Conservation (phyloP, 1,140 invertebrate genomes). For the Tetranychus urticae region DNA sequence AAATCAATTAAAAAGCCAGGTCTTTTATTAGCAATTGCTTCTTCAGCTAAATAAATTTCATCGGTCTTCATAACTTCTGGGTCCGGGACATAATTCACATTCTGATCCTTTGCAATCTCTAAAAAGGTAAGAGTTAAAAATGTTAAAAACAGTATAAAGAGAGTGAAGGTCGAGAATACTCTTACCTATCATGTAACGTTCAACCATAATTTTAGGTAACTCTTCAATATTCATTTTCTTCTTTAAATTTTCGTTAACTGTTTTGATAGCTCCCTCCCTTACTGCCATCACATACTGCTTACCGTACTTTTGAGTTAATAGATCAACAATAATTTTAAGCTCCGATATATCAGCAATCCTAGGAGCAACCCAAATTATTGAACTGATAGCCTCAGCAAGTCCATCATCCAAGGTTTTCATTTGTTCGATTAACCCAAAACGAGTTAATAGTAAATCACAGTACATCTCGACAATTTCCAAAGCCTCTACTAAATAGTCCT, state of each 20-base stretch:
- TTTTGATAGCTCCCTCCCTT: conserved; percentile 43
- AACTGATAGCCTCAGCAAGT: conserved; percentile 81
- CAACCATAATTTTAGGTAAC: conserved; percentile 81
- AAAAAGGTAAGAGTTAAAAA: no score
- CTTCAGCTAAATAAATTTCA: no score
- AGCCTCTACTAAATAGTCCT: conserved; percentile 92
- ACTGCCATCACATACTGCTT: conserved; percentile 70
- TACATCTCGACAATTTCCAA: conserved; percentile 99
- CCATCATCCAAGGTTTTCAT: conserved; percentile 93
- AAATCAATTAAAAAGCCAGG: no score
- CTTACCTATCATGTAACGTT: conserved; percentile 54
- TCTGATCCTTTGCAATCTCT: conserved; percentile 86
- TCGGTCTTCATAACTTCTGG: conserved; percentile 19
- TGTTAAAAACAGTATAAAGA: no score
- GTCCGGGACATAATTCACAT: conserved; percentile 74
- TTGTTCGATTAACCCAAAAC: conserved; percentile 89
- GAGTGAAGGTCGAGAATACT: no score
- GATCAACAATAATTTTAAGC: conserved; percentile 68
- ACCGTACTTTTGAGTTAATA: conserved; percentile 77
- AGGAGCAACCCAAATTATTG: conserved; percentile 85
- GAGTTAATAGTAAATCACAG: conserved; percentile 79
- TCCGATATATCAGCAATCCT: conserved; percentile 32
- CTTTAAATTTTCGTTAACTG: conserved; percentile 80
- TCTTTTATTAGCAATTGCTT: no score
- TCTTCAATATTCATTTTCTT: conserved; percentile 87